Conservation (phyloP, 2,888 invertebrate genomes). For the Agrochola macilenta region DNA sequence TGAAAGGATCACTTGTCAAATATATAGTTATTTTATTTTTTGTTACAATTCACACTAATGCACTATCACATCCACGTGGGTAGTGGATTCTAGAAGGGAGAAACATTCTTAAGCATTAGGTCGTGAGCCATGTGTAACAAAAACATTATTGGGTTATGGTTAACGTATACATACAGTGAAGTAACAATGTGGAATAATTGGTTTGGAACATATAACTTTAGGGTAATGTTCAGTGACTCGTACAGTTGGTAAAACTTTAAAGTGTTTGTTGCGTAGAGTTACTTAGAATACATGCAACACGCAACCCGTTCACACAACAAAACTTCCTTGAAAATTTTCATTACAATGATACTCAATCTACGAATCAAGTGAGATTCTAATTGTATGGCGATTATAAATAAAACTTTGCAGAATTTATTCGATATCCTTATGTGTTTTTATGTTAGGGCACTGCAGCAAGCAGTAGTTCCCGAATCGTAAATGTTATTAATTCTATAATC, state of each 20-base stretch:
- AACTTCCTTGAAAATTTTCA: background rate
- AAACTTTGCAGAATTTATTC: background rate
- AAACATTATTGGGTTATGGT: background rate
- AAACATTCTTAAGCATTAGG: constrained; percentile 1
- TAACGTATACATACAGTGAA: constrained; percentile 15
- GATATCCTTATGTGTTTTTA: background rate
- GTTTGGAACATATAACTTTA: background rate
- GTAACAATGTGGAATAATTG: constrained; percentile 1
- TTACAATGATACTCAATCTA: background rate
- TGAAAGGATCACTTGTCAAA: background rate
- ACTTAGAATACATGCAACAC: background rate
- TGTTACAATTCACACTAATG: background rate
- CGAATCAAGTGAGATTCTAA: background rate
- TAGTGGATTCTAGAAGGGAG: background rate
- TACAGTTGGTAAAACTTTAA: background rate
- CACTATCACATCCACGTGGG: constrained; percentile 1
- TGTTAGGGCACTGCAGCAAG: background rate
- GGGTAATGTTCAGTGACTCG: background rate
- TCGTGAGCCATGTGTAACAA: background rate
- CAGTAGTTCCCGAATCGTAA: background rate
- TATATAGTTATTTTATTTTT: background rate
- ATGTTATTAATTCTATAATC: background rate
- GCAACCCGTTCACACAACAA: background rate
- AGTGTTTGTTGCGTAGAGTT: background rate
- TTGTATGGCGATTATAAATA: background rate